Percentiles rank a stretch among this genome's conserved stretches.
Conservation (phyloP, 2,113 vertebrate genomes). For the Gobiocypris rarus region DNA sequence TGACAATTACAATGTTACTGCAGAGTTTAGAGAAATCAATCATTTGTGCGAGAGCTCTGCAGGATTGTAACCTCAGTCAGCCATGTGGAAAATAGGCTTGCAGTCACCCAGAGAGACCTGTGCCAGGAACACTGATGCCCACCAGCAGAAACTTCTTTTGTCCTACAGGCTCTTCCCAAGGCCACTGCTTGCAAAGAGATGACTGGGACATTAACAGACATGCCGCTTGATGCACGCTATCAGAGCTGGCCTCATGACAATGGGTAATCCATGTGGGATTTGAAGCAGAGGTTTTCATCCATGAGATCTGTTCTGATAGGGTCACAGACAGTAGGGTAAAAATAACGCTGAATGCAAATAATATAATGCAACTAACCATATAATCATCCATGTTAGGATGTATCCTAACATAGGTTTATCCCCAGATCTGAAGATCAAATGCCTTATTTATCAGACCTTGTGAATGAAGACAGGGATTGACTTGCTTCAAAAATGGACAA, state of each 20-base stretch:
- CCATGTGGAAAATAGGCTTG: constrained; percentile 89
- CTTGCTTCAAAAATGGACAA: too few species aligned
- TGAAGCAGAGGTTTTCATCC: neutral
- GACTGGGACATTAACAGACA: neutral
- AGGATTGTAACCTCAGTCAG: constrained; percentile 84
- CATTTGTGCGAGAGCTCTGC: constrained; percentile 79
- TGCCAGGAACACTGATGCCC: constrained; percentile 48
- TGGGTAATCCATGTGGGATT: neutral
- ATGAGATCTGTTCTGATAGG: neutral
- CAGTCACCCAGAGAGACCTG: constrained; percentile 77
- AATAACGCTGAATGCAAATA: neutral
- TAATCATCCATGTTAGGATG: too few species aligned
- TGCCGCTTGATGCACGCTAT: neutral
- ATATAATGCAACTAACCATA: neutral
- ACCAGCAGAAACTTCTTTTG: constrained; percentile 19
- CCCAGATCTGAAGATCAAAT: neutral
- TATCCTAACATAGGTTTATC: neutral
- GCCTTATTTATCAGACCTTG: neutral
- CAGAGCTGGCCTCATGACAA: neutral
- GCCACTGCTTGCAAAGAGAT: neutral
- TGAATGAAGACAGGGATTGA: too few species aligned
- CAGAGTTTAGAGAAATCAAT: constrained; percentile 79
- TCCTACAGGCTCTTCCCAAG: constrained; percentile 23
- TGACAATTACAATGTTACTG: constrained; percentile 67
- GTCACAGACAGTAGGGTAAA: neutral